Conservation (phyloP, 1,140 invertebrate species). For the Aphaenogaster floridana region DNA sequence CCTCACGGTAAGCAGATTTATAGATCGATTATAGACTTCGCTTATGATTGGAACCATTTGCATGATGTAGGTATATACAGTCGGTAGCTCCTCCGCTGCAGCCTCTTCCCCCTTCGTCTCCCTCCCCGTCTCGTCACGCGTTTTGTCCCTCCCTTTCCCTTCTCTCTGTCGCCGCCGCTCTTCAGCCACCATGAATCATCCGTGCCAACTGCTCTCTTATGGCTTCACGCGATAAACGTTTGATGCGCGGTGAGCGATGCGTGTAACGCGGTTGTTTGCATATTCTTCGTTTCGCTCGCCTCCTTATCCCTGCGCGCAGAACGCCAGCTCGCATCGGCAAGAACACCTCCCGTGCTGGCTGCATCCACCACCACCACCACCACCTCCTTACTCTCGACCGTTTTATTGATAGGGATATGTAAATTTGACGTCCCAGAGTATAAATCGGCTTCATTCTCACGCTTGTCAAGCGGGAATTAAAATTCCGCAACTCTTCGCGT, state of each 20-base stretch:
- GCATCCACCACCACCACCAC: conserved; percentile 2
- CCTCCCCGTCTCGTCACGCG: conserved; percentile 35
- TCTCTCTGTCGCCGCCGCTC: conserved; percentile 65
- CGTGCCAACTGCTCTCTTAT: conserved; percentile 84
- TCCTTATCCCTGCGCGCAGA: conserved; percentile 43
- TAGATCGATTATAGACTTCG: conserved; percentile 87
- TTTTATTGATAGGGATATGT: conserved; percentile 44
- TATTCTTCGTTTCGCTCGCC: conserved; percentile 75
- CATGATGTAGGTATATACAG: conserved; percentile 84
- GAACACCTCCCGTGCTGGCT: conserved; percentile 42
- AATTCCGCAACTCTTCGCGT: neutral
- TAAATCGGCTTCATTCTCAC: conserved; percentile 39
- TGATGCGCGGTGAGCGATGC: conserved; percentile 81
- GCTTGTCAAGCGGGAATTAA: neutral
- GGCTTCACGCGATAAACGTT: conserved; percentile 85
- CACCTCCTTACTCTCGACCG: neutral
- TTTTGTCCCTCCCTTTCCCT: conserved; percentile 38
- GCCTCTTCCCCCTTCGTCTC: neutral
- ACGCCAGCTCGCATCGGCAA: conserved; percentile 44
- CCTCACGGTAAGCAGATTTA: conserved; percentile 85
- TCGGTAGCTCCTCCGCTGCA: conserved; percentile 63
- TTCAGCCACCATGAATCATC: conserved; percentile 83
- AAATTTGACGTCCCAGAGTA: neutral
- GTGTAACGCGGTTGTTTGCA: conserved; percentile 82
- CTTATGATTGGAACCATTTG: conserved; percentile 86